These are phyloP conservation scores for Hydrotaea diabolus DNA, from an alignment of 2,888 invertebrate genomes.

Conservation along the genomic window DNA sequence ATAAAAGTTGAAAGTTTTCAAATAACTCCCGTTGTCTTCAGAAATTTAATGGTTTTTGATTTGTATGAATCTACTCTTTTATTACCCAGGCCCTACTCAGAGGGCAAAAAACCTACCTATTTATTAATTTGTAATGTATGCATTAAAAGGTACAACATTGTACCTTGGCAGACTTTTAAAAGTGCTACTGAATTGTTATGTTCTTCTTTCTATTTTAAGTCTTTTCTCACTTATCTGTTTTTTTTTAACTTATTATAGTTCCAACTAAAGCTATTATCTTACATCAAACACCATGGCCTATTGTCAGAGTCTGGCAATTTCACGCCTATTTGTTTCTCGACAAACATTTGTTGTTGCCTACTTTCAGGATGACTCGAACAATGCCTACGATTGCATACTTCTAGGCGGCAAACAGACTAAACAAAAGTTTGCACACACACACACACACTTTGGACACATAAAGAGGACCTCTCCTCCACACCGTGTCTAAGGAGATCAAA, in stretches of 20 bases:
- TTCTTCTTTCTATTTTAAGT: neutral
- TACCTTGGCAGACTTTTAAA: too few relatives aligned
- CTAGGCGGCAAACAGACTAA: constrained; percentile 34
- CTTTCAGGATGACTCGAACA: constrained; percentile 20
- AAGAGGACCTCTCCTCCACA: neutral
- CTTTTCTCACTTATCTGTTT: neutral
- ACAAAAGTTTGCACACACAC: constrained; percentile 9
- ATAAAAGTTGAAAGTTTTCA: too few relatives aligned
- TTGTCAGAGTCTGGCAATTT: constrained; percentile 18
- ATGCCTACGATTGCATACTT: constrained; percentile 19
- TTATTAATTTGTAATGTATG: too few relatives aligned
- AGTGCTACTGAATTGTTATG: too few relatives aligned
- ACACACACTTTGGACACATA: neutral
- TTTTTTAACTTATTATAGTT: neutral
- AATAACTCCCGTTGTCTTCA: too few relatives aligned
- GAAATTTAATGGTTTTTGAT: too few relatives aligned
- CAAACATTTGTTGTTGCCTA: constrained; percentile 27
- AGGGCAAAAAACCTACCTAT: too few relatives aligned
- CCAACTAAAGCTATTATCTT: neutral
- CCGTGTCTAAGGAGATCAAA: constrained; percentile 9
- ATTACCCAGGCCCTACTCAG: too few relatives aligned
- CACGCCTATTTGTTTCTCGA: constrained; percentile 27
- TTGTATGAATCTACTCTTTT: too few relatives aligned
- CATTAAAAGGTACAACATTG: too few relatives aligned
- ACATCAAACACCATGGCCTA: neutral